A percentile compares a stretch with the other conserved stretches of the same genome.
phyloP scores from a whole-genome alignment of 2,888 invertebrate genomes.

The Cloeon dipterum region DNA sequence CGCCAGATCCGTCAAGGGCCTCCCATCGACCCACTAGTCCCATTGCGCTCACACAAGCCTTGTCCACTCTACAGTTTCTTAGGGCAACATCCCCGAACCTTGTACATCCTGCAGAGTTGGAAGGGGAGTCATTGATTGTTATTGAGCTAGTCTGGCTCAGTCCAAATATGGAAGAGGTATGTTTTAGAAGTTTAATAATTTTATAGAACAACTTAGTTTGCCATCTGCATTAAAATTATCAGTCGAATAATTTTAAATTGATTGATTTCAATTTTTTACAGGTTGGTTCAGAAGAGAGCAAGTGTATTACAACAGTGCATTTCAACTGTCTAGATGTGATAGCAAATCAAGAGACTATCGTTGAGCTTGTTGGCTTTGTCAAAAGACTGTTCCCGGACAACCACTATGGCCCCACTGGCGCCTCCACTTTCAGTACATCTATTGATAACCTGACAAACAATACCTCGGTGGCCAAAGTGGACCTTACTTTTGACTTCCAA shows the following conservation, averaged over 20 bases:
- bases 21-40: slow-evolving; percentile 20
- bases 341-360: slow-evolving; percentile 87
- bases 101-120: slow-evolving; percentile 15
- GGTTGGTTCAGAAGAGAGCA: slow-evolving; percentile 15
- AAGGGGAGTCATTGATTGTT: slow-evolving; percentile 49
- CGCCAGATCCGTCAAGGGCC: slow-evolving; percentile 29
- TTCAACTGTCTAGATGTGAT: slow-evolving; percentile 90
- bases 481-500: slow-evolving; percentile 83
- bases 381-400: slow-evolving; percentile 38
- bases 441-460: slow-evolving; percentile 1
- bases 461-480: slow-evolving; percentile 23
- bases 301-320: slow-evolving; percentile 63
- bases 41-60: slow-evolving; percentile 28
- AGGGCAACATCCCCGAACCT: slow-evolving; percentile 3
- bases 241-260: too few species aligned
- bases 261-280: too few species aligned
- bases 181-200: too few species aligned
- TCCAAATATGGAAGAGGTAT: too few species aligned
- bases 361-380: slow-evolving; percentile 75
- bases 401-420: slow-evolving; percentile 6
- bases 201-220: too few species aligned
- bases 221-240: too few species aligned
- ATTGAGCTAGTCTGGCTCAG: slow-evolving; percentile 58
- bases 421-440: too few species aligned
- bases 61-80: slow-evolving; percentile 19